A percentile compares a stretch with the other conserved stretches of the same genome.
phyloP scores from a whole-genome alignment of 2,113 vertebrate species.

The Oncorhynchus mykiss region DNA sequence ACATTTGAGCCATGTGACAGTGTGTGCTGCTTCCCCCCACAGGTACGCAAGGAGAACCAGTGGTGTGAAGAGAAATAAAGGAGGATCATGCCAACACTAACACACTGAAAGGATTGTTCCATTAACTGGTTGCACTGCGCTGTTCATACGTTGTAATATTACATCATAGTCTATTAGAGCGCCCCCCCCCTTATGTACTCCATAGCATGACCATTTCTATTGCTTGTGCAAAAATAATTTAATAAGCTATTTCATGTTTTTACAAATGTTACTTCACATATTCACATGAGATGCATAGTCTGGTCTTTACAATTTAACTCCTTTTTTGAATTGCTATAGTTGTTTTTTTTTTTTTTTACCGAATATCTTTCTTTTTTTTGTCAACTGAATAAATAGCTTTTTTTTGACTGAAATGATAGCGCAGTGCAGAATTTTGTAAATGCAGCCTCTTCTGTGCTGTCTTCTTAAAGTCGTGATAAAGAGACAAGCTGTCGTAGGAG shows the following conservation, averaged over 20 bases:
- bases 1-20: background rate
- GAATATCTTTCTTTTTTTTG: conserved; percentile 58
- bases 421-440: conserved; percentile 75
- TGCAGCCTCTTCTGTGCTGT: conserved; percentile 62
- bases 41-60: conserved; percentile 99
- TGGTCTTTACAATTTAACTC: conserved; percentile 1
- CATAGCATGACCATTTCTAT: conserved; percentile 81
- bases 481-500: conserved; percentile 8
- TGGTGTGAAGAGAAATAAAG: conserved; percentile 99
- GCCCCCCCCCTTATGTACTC: conserved; percentile 69
- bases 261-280: conserved; percentile 44
- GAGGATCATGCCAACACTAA: conserved; percentile 76
- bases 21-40: background rate
- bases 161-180: conserved; percentile 78
- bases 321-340: conserved; percentile 32
- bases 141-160: conserved; percentile 98
- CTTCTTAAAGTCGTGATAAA: conserved; percentile 14
- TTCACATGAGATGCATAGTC: conserved; percentile 60
- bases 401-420: conserved; percentile 37
- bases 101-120: conserved; percentile 84
- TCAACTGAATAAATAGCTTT: conserved; percentile 14
- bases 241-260: conserved; percentile 53
- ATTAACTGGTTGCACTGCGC: conserved; percentile 94
- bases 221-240: conserved; percentile 71
- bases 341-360: conserved; percentile 59